These are phyloP conservation scores for Hydra vulgaris DNA, from an alignment of 30 jellyfish, hydroid and myxozoan species.

Conservation along the genomic window DNA sequence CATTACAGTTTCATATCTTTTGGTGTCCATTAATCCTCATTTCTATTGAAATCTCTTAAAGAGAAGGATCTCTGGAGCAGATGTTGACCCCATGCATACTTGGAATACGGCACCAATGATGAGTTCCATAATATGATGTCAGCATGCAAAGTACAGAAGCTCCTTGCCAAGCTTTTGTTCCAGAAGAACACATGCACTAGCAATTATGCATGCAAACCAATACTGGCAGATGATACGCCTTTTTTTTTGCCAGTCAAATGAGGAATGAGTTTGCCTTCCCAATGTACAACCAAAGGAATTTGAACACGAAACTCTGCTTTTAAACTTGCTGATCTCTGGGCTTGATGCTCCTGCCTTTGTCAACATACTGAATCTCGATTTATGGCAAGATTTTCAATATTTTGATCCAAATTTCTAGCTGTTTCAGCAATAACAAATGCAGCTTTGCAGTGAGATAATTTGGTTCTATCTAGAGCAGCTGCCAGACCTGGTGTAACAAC, in stretches of 20 bases:
- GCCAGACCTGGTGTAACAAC: neutral
- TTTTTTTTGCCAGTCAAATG: neutral
- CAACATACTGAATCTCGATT: neutral
- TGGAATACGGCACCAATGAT: constrained; percentile 2
- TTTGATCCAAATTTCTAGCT: neutral
- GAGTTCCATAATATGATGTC: constrained; percentile 8
- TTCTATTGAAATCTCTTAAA: neutral
- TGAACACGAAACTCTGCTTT: neutral
- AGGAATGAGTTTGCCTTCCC: neutral
- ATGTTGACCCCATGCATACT: neutral
- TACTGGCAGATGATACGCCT: neutral
- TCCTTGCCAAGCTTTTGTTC: constrained; percentile 3
- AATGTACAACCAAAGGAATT: neutral
- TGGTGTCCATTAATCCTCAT: neutral
- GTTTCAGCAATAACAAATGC: constrained; percentile 7
- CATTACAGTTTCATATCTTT: neutral
- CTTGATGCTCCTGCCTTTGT: neutral
- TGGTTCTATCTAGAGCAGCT: constrained; percentile 5
- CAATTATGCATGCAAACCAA: neutral
- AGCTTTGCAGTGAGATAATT: neutral
- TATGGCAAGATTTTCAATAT: neutral
- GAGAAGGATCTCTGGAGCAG: neutral
- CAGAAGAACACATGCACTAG: neutral
- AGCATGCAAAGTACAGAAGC: constrained; percentile 2
- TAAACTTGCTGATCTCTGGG: neutral